phyloP scores from a whole-genome alignment of 2,888 invertebrate species.

The Arge pagana region DNA sequence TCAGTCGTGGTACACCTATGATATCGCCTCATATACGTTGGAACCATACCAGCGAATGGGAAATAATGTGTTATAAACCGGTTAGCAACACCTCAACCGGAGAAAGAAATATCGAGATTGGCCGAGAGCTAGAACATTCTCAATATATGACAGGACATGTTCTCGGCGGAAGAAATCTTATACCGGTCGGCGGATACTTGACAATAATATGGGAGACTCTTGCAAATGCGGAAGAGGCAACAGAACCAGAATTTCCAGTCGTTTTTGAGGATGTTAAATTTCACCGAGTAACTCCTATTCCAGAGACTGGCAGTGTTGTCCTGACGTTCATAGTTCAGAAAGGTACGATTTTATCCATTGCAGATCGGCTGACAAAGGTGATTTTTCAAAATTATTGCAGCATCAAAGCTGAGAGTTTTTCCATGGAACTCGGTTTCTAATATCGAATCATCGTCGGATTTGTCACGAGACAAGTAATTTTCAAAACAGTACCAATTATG shows the following conservation, averaged over 20 bases:
- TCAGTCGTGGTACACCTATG: slow-evolving; percentile 85
- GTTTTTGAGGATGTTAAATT: slow-evolving; percentile 63
- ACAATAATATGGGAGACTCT: slow-evolving; percentile 63
- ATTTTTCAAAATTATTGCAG: background rate
- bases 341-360: too few relatives aligned
- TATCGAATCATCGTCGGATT: too few relatives aligned
- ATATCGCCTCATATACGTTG: slow-evolving; percentile 81
- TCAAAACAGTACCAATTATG: too few relatives aligned
- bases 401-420: too few relatives aligned
- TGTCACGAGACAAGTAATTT: too few relatives aligned
- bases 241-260: slow-evolving; percentile 59
- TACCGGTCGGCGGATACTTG: slow-evolving; percentile 68
- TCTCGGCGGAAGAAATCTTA: slow-evolving; percentile 74
- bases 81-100: too few relatives aligned
- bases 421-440: too few relatives aligned
- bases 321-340: slow-evolving; percentile 46
- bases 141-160: slow-evolving; percentile 76
- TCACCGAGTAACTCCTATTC: slow-evolving; percentile 64
- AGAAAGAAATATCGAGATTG: slow-evolving; percentile 65
- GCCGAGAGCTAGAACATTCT: slow-evolving; percentile 68
- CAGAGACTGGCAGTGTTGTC: slow-evolving; percentile 55
- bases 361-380: background rate
- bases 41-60: too few relatives aligned
- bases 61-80: too few relatives aligned
- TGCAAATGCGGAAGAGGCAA: slow-evolving; percentile 54